Conservation (phyloP, 1,140 invertebrate genomes). For the Drosophila nikananu region DNA sequence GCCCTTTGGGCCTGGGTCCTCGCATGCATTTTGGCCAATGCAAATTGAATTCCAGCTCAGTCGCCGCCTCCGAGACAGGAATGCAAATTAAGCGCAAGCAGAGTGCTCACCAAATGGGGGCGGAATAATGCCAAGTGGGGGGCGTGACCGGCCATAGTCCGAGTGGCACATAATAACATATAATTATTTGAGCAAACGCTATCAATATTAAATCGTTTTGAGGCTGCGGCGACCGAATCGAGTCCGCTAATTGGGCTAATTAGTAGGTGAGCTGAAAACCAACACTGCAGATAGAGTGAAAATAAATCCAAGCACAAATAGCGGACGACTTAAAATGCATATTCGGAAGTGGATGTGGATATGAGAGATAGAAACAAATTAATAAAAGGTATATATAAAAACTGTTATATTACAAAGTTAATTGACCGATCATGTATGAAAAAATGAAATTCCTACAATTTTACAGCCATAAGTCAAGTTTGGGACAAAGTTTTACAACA, state of each 20-base stretch:
- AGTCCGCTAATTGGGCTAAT: conserved; percentile 37
- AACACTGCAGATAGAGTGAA: conserved; percentile 1
- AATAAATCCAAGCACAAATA: conserved; percentile 11
- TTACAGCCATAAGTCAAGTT: no score
- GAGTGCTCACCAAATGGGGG: conserved; percentile 24
- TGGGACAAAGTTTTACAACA: no score
- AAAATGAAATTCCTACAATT: no score
- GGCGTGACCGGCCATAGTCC: conserved; percentile 17
- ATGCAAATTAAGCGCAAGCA: conserved; percentile 69
- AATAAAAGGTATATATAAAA: neutral
- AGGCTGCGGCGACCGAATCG: conserved; percentile 9
- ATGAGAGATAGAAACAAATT: neutral
- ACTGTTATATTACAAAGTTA: neutral
- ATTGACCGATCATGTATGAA: no score
- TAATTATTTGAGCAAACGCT: conserved; percentile 40
- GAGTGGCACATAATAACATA: conserved; percentile 36
- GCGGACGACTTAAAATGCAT: conserved; percentile 13
- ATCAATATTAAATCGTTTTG: conserved; percentile 36
- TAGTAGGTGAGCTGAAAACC: conserved; percentile 13
- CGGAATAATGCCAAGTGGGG: neutral
- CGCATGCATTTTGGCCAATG: conserved; percentile 55
- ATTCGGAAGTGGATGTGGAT: neutral
- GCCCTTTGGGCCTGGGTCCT: conserved; percentile 23
- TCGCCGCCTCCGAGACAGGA: conserved; percentile 35
- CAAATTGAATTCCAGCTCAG: conserved; percentile 61